Evolutionary conservation across 2,888 invertebrate genomes (phyloP), one percentile per base, ranked within the genome.

Genomic region (Amphipoea oculea): DNA sequence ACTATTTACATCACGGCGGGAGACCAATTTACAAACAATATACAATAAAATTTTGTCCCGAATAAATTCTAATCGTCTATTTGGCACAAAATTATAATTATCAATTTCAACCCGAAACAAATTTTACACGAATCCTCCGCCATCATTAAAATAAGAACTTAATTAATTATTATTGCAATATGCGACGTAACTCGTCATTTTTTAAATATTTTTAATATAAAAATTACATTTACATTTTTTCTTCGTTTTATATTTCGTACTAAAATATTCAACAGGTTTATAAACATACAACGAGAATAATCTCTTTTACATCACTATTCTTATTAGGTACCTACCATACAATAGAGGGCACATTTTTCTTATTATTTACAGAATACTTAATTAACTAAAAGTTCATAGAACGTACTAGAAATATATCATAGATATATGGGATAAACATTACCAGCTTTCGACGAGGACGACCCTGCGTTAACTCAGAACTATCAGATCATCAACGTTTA

Each of bases 371-470:
- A 96, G 82, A 88, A 94, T 96, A 66, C 94, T 95, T 94, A 93
- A 77, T 73, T 87, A 93, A 71, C 95, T 96, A 96, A 93, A 94
- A 95, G 99, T 99, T 99, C 99, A 99, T 98, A 98, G 99, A 99
- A 99, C 99, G 98, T 99, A 99, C 99, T 97, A 97, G 97, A 98
- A 98, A 99, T 99, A 99, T 99, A 99, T 99, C 99, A 99, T 99
- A 98, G 99, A 99, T 99, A 99, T 99, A 99, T 99, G 98, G 98
- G 98, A 98, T 98, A 98, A 98, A 98, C 98, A 98, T 98, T 98
- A 98, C 98, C 97, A 97, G 97, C 97, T 97, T 96, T 96, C 96
- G 91, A 94, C 94, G 90, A 86, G 11, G 73, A 87, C 93, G 92
- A 94, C 89, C 84, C 82, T 89, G 69, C 77, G 73, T 88, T 83